These are phyloP conservation scores for Parus major DNA, from an alignment of 2,113 vertebrate species.

Conservation along the genomic window DNA sequence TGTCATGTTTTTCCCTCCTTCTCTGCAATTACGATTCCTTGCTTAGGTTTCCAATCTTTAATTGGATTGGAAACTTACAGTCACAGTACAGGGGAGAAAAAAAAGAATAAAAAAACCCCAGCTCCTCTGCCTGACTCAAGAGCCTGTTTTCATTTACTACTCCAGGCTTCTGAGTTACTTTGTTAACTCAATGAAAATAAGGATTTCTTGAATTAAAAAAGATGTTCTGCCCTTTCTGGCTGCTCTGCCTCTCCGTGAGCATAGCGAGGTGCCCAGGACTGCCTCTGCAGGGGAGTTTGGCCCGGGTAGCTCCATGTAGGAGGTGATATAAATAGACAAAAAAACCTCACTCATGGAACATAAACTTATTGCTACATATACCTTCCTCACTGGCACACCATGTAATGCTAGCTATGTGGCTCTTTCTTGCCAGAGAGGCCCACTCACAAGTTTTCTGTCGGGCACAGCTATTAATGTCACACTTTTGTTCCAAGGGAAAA, in stretches of 20 bases:
- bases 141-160: conserved; percentile 54
- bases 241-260: neutral
- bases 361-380: neutral
- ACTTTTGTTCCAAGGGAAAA: neutral
- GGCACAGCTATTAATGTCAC: conserved; percentile 27
- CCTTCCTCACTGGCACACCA: conserved; percentile 28
- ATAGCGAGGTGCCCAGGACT: neutral
- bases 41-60: conserved; percentile 52
- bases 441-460: conserved; percentile 12
- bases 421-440: conserved; percentile 19
- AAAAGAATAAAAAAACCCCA: neutral
- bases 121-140: conserved; percentile 36
- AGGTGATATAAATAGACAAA: conserved; percentile 42
- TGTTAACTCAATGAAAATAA: neutral
- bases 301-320: neutral
- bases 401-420: neutral
- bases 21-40: conserved; percentile 22
- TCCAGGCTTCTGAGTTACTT: conserved; percentile 26
- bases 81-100: neutral
- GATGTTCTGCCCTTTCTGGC: neutral
- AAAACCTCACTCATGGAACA: neutral
- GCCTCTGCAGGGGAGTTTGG: conserved; percentile 28
- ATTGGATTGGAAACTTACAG: conserved; percentile 58
- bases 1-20: conserved; percentile 27
- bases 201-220: neutral